These are phyloP conservation scores for Ctena decussata DNA, from an alignment of 2,888 invertebrate species.

Conservation along the genomic window DNA sequence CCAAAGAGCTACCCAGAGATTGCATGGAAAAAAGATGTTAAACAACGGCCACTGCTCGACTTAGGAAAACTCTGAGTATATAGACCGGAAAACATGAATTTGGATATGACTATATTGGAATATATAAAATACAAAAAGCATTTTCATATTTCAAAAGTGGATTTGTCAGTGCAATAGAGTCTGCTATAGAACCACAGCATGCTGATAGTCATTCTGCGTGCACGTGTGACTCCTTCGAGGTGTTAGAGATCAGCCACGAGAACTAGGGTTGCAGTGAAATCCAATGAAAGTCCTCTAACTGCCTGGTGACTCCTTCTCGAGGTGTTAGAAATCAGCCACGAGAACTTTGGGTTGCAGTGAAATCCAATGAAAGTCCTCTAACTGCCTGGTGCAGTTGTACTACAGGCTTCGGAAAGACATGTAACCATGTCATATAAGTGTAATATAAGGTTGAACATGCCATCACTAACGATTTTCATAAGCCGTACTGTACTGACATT, in stretches of 20 bases:
- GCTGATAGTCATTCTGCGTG: background rate
- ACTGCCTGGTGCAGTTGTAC: conserved; percentile 32
- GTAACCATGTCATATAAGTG: conserved; percentile 1
- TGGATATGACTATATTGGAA: conserved; percentile 9
- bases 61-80: conserved; percentile 24
- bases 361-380: background rate
- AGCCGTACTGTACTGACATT: background rate
- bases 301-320: conserved; percentile 21
- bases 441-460: background rate
- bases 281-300: background rate
- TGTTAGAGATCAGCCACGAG: background rate
- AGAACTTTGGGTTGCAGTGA: background rate
- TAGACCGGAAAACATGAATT: background rate
- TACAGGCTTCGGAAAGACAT: background rate
- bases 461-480: background rate
- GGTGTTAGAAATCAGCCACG: background rate
- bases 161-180: conserved; percentile 13
- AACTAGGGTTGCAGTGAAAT: background rate
- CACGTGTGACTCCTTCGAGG: conserved; percentile 10
- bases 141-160: conserved; percentile 18
- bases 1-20: background rate
- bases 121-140: conserved; percentile 27
- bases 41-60: conserved; percentile 16
- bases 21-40: conserved; percentile 3
- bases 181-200: background rate